A percentile compares a stretch with the other conserved stretches of the same genome.
Conservation (phyloP, 2,888 invertebrate species). For the Watsonalla binaria region DNA sequence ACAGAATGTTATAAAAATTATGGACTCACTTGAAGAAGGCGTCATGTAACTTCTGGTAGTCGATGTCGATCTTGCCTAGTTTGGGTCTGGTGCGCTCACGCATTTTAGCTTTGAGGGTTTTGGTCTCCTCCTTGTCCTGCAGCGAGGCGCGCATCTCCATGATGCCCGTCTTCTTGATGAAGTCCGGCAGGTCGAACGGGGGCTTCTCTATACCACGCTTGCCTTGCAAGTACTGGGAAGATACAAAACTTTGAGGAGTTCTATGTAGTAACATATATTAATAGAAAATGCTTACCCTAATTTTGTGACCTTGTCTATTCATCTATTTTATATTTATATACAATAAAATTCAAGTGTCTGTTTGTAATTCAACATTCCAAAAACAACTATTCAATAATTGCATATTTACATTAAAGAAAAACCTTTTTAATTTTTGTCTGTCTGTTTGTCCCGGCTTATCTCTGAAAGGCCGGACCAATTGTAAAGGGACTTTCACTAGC, state of each 20-base stretch:
- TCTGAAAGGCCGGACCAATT: too few relatives aligned
- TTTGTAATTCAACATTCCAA: too few relatives aligned
- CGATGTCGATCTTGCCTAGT: slow-evolving; percentile 99
- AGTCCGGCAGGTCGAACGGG: slow-evolving; percentile 98
- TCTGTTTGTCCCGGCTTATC: too few relatives aligned
- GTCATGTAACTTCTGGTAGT: slow-evolving; percentile 99
- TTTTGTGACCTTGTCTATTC: too few relatives aligned
- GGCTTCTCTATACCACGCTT: slow-evolving; percentile 99
- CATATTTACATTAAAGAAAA: too few relatives aligned
- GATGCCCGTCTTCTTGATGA: slow-evolving; percentile 99
- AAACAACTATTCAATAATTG: too few relatives aligned
- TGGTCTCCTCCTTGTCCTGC: slow-evolving; percentile 97
- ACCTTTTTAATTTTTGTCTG: too few relatives aligned
- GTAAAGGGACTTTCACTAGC: too few relatives aligned
- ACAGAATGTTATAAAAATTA: background rate
- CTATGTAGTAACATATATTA: too few relatives aligned
- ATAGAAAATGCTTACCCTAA: too few relatives aligned
- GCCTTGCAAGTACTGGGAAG: slow-evolving; percentile 88
- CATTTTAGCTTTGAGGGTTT: slow-evolving; percentile 98
- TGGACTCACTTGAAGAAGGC: slow-evolving; percentile 94
- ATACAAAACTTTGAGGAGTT: background rate
- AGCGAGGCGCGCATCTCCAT: slow-evolving; percentile 99
- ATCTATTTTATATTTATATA: too few relatives aligned
- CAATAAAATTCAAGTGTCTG: too few relatives aligned
- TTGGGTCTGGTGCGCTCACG: slow-evolving; percentile 97